phyloP scores from a whole-genome alignment of 2,888 invertebrate genomes.

The Mesochorus sp. region DNA sequence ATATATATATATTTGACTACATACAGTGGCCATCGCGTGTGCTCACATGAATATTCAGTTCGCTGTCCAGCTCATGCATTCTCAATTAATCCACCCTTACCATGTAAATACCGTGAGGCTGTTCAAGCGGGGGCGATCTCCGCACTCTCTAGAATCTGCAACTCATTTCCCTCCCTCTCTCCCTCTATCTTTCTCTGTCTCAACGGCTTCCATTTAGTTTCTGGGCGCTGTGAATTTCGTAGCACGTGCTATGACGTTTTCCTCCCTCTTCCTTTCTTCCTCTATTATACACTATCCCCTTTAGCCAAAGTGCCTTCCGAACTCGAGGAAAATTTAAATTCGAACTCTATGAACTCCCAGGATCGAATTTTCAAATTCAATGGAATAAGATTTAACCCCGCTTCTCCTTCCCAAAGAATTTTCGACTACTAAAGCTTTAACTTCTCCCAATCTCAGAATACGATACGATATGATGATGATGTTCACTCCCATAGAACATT shows the following conservation, averaged over 20 bases:
- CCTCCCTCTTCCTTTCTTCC: not conserved
- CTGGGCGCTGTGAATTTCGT: not conserved
- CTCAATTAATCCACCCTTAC: conserved; percentile 70
- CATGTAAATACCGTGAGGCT: conserved; percentile 63
- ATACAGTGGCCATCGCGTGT: conserved; percentile 44
- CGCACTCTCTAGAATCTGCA: conserved; percentile 49
- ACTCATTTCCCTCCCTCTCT: conserved; percentile 55
- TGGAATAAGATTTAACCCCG: not conserved
- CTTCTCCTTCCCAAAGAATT: not conserved
- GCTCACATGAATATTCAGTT: conserved; percentile 71
- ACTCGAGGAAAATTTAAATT: not conserved
- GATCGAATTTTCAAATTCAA: not conserved
- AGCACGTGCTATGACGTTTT: too few relatives aligned
- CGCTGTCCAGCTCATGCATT: conserved; percentile 69
- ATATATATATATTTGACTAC: conserved; percentile 1
- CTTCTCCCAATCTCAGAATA: not conserved
- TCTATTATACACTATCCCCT: not conserved
- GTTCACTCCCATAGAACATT: too few relatives aligned
- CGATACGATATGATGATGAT: too few relatives aligned
- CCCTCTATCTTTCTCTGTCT: not conserved
- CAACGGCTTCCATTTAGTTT: not conserved
- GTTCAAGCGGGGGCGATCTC: conserved; percentile 24
- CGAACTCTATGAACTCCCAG: not conserved
- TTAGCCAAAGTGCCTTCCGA: not conserved
- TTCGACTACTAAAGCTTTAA: not conserved